Percentiles rank a stretch among this genome's conserved stretches.
Conservation (phyloP, 1,140 invertebrate species). For the Dendroctonus ponderosae region DNA sequence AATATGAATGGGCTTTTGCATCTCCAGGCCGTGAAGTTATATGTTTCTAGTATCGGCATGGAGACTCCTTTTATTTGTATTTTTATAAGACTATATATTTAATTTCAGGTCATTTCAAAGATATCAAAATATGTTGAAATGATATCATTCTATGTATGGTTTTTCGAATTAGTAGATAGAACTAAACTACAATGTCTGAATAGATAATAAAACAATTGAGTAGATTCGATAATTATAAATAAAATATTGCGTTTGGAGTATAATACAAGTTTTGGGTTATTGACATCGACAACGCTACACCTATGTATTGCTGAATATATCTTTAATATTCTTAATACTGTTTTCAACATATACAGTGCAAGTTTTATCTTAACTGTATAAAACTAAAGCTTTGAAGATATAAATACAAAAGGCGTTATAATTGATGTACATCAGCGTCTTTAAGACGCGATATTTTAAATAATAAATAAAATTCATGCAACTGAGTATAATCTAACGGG, state of each 20-base stretch:
- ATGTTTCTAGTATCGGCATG: conserved; percentile 22
- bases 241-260: background rate
- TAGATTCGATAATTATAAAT: background rate
- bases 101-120: conserved; percentile 33
- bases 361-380: conserved; percentile 39
- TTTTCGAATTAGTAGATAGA: conserved; percentile 31
- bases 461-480: background rate
- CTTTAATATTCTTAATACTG: conserved; percentile 46
- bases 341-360: conserved; percentile 47
- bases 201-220: conserved; percentile 10
- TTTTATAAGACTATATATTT: conserved; percentile 32
- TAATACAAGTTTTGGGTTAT: background rate
- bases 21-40: conserved; percentile 22
- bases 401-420: conserved; percentile 39
- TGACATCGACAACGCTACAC: background rate
- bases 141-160: conserved; percentile 36
- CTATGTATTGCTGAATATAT: conserved; percentile 31
- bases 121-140: conserved; percentile 40
- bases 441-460: too few relatives aligned
- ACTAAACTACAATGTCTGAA: conserved; percentile 23
- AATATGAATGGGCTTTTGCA: conserved; percentile 7
- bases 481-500: background rate
- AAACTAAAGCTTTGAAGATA: conserved; percentile 44
- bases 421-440: background rate
- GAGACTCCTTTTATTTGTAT: conserved; percentile 3